Percentiles rank a stretch among this genome's conserved stretches.
Evolutionary conservation across 2,888 invertebrate genomes (phyloP).

Genomic region (Conus canariensis): DNA sequence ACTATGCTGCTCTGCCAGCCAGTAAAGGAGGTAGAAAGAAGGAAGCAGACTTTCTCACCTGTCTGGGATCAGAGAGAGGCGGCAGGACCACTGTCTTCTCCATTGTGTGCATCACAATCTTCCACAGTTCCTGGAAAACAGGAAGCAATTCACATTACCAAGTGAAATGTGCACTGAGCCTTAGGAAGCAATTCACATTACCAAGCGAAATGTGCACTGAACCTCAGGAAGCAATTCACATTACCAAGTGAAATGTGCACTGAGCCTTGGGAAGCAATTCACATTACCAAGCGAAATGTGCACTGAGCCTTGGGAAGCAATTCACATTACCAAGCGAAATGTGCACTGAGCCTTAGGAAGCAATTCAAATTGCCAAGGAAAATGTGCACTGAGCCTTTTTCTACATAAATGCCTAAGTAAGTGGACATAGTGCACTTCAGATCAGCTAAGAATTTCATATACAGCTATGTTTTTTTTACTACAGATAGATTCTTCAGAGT

Average conservation of each 20-base stretch:
- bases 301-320: not conserved
- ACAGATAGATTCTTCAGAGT: no score
- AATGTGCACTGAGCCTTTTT: no score
- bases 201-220: no score
- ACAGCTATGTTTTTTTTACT: no score
- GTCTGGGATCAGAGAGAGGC: constrained; percentile 78
- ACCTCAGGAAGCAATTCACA: not conserved
- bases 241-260: no score
- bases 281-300: no score
- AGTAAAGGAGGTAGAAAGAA: no score
- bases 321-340: not conserved
- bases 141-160: not conserved
- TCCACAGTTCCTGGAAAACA: constrained; percentile 90
- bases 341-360: not conserved
- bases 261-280: not conserved
- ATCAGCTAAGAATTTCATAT: no score
- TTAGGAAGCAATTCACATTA: not conserved
- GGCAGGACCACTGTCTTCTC: constrained; percentile 98
- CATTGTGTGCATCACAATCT: constrained; percentile 98
- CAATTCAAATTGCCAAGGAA: not conserved
- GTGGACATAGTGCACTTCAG: no score
- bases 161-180: no score
- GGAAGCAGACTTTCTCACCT: constrained; percentile 64
- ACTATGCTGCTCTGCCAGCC: no score
- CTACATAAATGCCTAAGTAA: no score